These are phyloP conservation scores for Carassius auratus DNA, from an alignment of 2,113 vertebrate genomes.

Conservation along the genomic window DNA sequence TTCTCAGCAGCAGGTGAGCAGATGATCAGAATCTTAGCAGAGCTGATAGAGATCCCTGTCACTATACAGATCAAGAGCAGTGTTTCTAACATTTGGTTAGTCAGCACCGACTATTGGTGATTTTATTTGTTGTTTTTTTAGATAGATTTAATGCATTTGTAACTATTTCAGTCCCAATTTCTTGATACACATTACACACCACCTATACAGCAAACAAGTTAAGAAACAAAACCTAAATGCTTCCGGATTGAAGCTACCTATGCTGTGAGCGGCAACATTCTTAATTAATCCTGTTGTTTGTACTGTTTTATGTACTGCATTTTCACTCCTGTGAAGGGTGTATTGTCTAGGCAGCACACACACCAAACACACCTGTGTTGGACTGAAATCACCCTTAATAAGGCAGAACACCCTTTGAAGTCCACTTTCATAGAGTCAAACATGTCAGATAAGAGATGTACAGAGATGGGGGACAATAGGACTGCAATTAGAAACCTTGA, in stretches of 20 bases:
- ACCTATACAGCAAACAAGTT: neutral
- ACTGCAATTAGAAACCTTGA: no score
- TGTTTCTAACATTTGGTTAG: no score
- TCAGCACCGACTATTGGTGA: neutral
- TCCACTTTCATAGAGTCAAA: no score
- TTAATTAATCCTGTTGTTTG: neutral
- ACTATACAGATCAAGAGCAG: neutral
- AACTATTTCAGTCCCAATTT: neutral
- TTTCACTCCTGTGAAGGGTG: neutral
- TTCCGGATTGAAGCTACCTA: neutral
- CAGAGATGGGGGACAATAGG: no score
- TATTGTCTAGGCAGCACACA: neutral
- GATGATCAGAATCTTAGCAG: neutral
- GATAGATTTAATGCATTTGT: neutral
- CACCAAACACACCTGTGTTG: no score
- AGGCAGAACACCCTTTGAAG: no score
- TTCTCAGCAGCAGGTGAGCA: slow-evolving; percentile 92
- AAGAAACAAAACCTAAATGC: neutral
- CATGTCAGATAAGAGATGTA: no score
- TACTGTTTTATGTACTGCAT: neutral
- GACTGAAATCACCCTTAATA: no score
- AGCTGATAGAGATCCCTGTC: neutral
- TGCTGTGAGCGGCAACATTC: neutral
- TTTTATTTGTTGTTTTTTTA: neutral
- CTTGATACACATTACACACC: neutral